These are phyloP conservation scores for Aproaerema taeniolella DNA, from an alignment of 2,888 invertebrate species.

Conservation along the genomic window DNA sequence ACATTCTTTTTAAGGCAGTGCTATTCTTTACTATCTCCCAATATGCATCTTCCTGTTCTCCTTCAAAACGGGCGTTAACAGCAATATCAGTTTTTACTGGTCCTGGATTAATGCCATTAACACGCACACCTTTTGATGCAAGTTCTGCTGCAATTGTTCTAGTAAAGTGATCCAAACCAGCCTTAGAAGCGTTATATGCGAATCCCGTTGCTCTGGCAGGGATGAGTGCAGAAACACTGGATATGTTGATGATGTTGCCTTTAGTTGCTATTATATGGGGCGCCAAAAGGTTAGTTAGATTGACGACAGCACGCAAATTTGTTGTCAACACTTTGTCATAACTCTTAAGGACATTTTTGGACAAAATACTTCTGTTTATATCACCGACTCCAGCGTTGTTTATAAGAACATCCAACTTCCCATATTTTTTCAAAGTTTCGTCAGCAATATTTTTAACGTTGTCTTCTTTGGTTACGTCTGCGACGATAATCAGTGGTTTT, in stretches of 20 bases:
- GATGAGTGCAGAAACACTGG: constrained; percentile 14
- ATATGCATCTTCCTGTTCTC: too few species aligned
- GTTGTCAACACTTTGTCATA: constrained; percentile 17
- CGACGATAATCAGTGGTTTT: constrained; percentile 17
- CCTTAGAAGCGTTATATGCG: constrained; percentile 18
- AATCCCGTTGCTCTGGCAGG: not conserved
- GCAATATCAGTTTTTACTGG: constrained; percentile 21
- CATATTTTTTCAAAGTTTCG: constrained; percentile 15
- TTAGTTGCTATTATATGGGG: constrained; percentile 20
- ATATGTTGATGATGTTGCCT: constrained; percentile 26
- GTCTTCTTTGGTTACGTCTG: constrained; percentile 19
- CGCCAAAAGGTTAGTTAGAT: constrained; percentile 16
- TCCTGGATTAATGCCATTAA: constrained; percentile 80
- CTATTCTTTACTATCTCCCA: too few species aligned
- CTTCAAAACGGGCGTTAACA: too few species aligned
- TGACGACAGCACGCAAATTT: constrained; percentile 16
- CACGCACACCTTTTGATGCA: constrained; percentile 17
- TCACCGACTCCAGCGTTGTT: constrained; percentile 21
- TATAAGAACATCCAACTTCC: constrained; percentile 19
- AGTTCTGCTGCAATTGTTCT: constrained; percentile 19
- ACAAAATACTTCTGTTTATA: too few species aligned
- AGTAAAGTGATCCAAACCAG: constrained; percentile 21
- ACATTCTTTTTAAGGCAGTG: constrained; percentile 16
- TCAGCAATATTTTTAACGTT: constrained; percentile 15
- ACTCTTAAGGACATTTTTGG: constrained; percentile 1